Base-by-base conservation (phyloP, 2,797 vertebrate genomes). In the Garrulus glandarius region DNA sequence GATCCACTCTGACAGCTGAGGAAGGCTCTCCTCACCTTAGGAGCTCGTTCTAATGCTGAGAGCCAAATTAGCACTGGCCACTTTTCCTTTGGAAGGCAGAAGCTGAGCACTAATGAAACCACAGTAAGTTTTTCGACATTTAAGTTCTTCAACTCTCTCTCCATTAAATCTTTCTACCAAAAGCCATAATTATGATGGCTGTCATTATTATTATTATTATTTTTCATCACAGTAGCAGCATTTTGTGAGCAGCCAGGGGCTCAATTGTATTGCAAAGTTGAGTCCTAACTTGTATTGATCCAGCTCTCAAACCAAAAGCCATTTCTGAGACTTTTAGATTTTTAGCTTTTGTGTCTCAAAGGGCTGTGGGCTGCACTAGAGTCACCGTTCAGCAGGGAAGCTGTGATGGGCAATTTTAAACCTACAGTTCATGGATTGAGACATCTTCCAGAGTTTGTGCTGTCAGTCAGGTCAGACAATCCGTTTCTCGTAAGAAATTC, bases 171-270 rank as follows among this genome's bases (percentile, higher is more conserved):
- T 84, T 94, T 72, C 55, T 36, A 70, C 52, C 78, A 83, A 89
- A 94, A 94, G 41, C 41, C 44, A 32, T 84, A 84, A 93, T 79
- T 60, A 86, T 76, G 65, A 95, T 92, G 67, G 55, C 43, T 93
- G 53, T 70, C 84, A 53, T 96, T 87, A 46, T 68, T 76, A 19
- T 68, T 76, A 19, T 64, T 89, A 61, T 46, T 87, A 80, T 72
- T 95, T 63, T 34, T 70, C 93, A 77, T 46, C 79, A 57, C 37
- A 74, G 68, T 2, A 55, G 67, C 87, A 93, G 77, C 50, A 21
- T 57, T 89, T 87, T 87, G 32, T 4, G 2, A 85, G 56, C 60
- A 83, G 56, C 39, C 56, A 87, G 84, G 64, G 67, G 56, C 52
- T 83, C 74, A 84, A 36, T 74, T 77, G 52, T 36, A 22, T 76